A percentile compares a stretch with the other conserved stretches of the same genome.
phyloP scores from a whole-genome alignment of 2,113 vertebrate species.

The Cacatua alba region DNA sequence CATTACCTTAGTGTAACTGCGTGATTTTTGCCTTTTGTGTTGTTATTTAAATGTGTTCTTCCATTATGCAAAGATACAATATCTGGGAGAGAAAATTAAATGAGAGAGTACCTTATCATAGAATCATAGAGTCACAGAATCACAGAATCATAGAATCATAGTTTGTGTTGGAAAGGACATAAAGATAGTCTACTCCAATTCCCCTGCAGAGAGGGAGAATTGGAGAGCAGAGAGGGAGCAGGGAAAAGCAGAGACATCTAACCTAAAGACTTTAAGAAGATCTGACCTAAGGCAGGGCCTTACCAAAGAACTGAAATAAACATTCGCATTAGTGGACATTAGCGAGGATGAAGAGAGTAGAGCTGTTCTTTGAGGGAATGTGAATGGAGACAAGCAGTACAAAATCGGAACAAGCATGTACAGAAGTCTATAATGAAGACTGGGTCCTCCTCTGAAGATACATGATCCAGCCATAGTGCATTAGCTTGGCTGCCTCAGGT shows the following conservation, averaged over 20 bases:
- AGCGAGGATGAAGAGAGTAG: neutral
- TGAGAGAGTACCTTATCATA: neutral
- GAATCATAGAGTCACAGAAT: neutral
- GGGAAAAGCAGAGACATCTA: neutral
- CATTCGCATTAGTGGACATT: neutral
- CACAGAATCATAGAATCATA: neutral
- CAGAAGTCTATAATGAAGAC: neutral
- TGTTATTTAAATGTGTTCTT: neutral
- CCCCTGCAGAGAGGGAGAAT: neutral
- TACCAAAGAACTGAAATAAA: neutral
- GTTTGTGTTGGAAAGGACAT: neutral
- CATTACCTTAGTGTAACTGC: neutral
- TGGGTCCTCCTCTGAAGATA: neutral
- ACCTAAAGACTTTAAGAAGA: neutral
- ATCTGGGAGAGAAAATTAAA: neutral
- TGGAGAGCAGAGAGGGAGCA: neutral
- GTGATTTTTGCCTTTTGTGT: neutral
- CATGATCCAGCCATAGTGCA: accelerated
- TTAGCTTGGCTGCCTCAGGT: accelerated
- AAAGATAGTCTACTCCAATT: neutral
- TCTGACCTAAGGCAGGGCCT: neutral
- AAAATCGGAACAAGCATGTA: neutral
- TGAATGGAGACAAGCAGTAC: neutral
- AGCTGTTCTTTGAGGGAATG: neutral
- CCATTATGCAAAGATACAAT: neutral